These are phyloP conservation scores for Polymixis lichenea DNA, from an alignment of 2,888 invertebrate genomes.

Conservation along the genomic window DNA sequence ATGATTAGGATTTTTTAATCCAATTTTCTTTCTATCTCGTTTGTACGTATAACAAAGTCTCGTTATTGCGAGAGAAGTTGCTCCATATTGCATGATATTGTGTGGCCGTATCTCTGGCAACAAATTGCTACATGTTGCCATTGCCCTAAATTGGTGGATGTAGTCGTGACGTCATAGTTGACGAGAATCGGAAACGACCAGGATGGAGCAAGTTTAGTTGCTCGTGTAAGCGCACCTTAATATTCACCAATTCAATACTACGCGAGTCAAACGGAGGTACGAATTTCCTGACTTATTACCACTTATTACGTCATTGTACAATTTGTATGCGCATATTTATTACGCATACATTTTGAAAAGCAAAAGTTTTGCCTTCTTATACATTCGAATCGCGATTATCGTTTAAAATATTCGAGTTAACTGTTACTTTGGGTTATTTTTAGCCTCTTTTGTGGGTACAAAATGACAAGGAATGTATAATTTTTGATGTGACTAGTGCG, in stretches of 20 bases:
- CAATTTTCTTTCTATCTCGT: no score
- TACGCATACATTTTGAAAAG: slow-evolving; percentile 48
- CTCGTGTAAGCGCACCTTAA: no score
- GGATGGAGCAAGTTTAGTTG: no score
- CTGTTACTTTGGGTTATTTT: slow-evolving; percentile 59
- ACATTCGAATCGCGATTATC: slow-evolving; percentile 55
- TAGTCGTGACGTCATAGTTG: no score
- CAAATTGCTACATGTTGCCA: no score
- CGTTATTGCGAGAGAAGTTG: no score
- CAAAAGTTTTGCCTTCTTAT: slow-evolving; percentile 50
- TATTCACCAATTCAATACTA: slow-evolving; percentile 22
- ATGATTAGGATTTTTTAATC: no score
- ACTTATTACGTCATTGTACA: slow-evolving; percentile 40
- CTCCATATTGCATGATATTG: no score
- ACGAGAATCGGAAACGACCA: no score
- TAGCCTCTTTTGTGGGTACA: slow-evolving; percentile 42
- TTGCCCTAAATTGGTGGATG: no score
- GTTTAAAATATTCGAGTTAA: slow-evolving; percentile 56
- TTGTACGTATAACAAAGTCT: no score
- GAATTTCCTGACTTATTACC: slow-evolving; percentile 20
- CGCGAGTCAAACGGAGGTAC: slow-evolving; percentile 14
- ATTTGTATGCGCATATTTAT: slow-evolving; percentile 65
- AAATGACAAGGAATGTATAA: slow-evolving; percentile 34
- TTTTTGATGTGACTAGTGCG: slow-evolving; percentile 6
- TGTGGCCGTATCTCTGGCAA: no score